Evolutionary conservation across 2,113 vertebrate species (phyloP).

Genomic region (Nothobranchius kuhntae): DNA sequence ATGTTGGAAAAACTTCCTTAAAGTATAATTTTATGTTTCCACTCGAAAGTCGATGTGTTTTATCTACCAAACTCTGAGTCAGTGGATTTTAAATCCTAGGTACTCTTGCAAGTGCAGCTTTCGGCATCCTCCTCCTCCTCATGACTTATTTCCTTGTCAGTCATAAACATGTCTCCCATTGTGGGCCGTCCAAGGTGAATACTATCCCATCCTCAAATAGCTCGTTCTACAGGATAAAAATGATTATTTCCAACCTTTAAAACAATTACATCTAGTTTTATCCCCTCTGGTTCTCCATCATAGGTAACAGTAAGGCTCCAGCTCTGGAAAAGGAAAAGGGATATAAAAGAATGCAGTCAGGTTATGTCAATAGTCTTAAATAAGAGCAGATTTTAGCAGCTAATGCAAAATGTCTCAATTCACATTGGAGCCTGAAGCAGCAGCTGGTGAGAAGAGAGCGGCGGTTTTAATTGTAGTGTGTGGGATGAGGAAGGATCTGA

Average conservation of each 20-base stretch:
- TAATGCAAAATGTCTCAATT: slow-evolving; percentile 12
- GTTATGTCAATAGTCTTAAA: slow-evolving; percentile 7
- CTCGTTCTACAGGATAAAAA: background rate
- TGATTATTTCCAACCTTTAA: background rate
- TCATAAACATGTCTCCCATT: background rate
- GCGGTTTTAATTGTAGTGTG: slow-evolving; percentile 15
- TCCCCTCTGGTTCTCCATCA: background rate
- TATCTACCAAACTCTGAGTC: no score
- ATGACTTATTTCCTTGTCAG: background rate
- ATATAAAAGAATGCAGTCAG: slow-evolving; percentile 7
- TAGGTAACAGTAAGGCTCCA: slow-evolving; percentile 4
- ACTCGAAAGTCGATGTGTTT: no score
- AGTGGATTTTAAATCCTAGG: no score
- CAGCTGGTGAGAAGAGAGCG: slow-evolving; percentile 15
- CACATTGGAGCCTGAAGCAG: slow-evolving; percentile 11
- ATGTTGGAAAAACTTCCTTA: no score
- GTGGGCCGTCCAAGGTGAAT: background rate
- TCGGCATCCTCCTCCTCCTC: background rate
- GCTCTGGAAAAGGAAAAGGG: background rate
- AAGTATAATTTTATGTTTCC: no score
- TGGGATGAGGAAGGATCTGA: slow-evolving; percentile 33
- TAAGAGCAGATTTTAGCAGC: slow-evolving; percentile 6
- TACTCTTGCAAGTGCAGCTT: no score
- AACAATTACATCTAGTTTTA: background rate
- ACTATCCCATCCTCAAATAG: background rate